A percentile compares a stretch with the other conserved stretches of the same genome.
Conservation (phyloP, 1,140 invertebrate genomes). For the Solen grandis region DNA sequence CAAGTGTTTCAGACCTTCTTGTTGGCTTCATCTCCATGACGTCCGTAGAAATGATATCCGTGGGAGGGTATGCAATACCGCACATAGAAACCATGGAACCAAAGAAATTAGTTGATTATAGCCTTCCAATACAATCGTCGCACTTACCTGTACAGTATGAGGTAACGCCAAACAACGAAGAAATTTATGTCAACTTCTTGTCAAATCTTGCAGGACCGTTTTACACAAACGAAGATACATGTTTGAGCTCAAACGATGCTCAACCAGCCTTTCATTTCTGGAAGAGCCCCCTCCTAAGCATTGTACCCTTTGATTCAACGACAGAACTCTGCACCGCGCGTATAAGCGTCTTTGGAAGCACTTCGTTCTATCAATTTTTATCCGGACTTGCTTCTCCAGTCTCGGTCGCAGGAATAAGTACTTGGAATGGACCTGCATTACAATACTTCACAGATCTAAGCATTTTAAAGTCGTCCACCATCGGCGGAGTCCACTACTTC, state of each 20-base stretch:
- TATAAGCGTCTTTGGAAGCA: background rate
- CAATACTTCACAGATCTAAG: background rate
- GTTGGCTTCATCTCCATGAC: slow-evolving; percentile 28
- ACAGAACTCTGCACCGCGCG: slow-evolving; percentile 28
- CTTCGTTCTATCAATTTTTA: background rate
- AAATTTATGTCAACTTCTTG: slow-evolving; percentile 20
- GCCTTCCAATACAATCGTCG: background rate
- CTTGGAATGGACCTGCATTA: background rate
- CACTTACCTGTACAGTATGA: background rate
- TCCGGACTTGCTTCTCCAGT: background rate
- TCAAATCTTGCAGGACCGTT: slow-evolving; percentile 3
- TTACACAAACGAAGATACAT: slow-evolving; percentile 1
- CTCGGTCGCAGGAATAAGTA: slow-evolving; percentile 10
- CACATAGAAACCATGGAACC: background rate
- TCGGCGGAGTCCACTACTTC: background rate
- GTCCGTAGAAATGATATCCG: slow-evolving; percentile 9
- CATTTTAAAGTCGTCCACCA: background rate
- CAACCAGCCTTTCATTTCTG: slow-evolving; percentile 29
- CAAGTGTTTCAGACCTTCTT: background rate
- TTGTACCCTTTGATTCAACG: background rate
- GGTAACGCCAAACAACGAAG: slow-evolving; percentile 5
- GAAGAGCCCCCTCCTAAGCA: background rate
- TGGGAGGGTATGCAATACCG: slow-evolving; percentile 16
- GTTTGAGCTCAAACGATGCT: background rate
- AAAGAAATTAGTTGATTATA: background rate